These are phyloP conservation scores for Conus betulinus DNA, from an alignment of 1,140 invertebrate genomes.

Conservation along the genomic window DNA sequence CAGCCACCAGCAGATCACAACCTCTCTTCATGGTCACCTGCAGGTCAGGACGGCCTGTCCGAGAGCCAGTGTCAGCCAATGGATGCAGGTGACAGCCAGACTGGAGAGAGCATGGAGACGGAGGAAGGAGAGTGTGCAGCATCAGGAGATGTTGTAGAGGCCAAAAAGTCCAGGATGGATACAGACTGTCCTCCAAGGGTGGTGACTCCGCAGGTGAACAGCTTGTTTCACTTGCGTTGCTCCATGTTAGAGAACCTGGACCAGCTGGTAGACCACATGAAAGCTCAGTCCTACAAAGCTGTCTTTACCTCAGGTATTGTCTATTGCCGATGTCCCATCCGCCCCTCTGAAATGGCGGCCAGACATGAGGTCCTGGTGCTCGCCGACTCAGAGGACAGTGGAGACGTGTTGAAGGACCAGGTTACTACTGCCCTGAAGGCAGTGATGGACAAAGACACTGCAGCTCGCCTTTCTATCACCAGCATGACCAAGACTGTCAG, in stretches of 20 bases:
- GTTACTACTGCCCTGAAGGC: conserved; percentile 22
- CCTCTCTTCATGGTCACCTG: no score
- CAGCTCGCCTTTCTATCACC: background rate
- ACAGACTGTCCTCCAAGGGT: background rate
- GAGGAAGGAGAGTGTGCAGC: background rate
- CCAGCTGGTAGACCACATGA: background rate
- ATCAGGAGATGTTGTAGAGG: background rate
- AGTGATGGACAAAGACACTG: background rate
- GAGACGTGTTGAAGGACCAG: conserved; percentile 11
- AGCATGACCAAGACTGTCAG: background rate
- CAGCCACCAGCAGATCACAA: background rate
- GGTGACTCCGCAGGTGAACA: background rate
- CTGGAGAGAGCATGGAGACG: background rate
- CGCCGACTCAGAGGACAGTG: background rate
- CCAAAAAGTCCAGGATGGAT: background rate
- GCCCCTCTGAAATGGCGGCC: background rate
- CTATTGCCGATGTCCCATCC: conserved; percentile 2
- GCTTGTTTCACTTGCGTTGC: conserved; percentile 25
- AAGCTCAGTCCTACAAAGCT: background rate
- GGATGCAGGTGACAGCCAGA: no score
- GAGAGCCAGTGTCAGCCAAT: no score
- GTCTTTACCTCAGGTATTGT: conserved; percentile 9
- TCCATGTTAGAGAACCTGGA: conserved; percentile 29
- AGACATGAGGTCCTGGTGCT: conserved; percentile 20
- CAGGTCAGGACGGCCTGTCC: no score